Conservation (phyloP, 2,113 vertebrate species). For the Callorhinus ursinus region DNA sequence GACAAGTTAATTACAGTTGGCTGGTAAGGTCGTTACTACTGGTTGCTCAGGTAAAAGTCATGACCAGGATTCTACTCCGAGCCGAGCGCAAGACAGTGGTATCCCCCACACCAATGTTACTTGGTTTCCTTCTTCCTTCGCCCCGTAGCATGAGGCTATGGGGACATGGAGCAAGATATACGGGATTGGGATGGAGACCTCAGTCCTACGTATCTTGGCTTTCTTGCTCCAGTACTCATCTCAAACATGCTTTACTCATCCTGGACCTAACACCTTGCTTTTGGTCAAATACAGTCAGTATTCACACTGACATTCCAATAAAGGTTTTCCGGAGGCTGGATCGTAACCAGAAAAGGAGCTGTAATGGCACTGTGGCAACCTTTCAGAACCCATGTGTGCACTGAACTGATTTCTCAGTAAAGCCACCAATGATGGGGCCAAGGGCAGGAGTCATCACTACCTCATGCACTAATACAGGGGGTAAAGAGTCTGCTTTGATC, state of each 20-base stretch:
- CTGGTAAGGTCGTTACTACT: background rate
- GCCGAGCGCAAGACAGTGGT: background rate
- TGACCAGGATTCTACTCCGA: background rate
- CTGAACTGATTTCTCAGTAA: background rate
- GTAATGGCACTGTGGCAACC: background rate
- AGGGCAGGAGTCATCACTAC: background rate
- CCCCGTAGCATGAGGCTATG: background rate
- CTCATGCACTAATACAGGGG: background rate
- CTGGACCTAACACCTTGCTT: background rate
- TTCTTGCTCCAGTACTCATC: background rate
- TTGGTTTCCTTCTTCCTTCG: background rate
- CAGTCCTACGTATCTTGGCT: background rate
- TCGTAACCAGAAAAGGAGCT: background rate
- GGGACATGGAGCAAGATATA: background rate
- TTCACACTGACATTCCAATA: background rate
- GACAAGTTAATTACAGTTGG: background rate
- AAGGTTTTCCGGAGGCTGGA: background rate
- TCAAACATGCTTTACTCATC: background rate
- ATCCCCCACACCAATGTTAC: background rate
- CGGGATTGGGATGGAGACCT: background rate
- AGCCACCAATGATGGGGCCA: background rate
- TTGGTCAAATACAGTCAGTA: background rate
- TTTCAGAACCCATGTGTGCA: background rate
- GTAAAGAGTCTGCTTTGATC: background rate
- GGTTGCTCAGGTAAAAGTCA: background rate